Evolutionary conservation across 1,140 invertebrate genomes (phyloP).

Genomic region (Chironomus tepperi): DNA sequence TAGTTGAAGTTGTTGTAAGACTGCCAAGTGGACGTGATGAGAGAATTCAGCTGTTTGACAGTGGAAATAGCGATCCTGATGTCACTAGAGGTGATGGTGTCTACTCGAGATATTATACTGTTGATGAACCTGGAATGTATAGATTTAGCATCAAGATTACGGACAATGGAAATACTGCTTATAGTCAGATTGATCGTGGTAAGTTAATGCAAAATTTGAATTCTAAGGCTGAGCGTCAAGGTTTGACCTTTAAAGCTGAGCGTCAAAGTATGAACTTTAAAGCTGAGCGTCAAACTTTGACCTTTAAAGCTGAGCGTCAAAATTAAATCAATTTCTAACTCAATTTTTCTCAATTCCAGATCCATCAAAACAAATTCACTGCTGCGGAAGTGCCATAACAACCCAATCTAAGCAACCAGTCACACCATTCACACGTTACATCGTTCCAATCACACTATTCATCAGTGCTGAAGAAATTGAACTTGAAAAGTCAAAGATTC

Average conservation of each 20-base stretch:
- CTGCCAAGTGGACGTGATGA: slow-evolving; percentile 35
- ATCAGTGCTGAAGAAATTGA: slow-evolving; percentile 37
- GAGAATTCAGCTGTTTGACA: slow-evolving; percentile 47
- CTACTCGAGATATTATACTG: slow-evolving; percentile 53
- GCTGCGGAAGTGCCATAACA: slow-evolving; percentile 43
- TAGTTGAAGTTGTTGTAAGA: slow-evolving; percentile 43
- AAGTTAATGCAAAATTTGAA: slow-evolving; percentile 29
- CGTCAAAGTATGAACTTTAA: background rate
- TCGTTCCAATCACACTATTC: slow-evolving; percentile 41
- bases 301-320: background rate
- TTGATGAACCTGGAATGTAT: slow-evolving; percentile 42
- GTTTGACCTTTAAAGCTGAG: too few relatives aligned
- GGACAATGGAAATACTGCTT: slow-evolving; percentile 45
- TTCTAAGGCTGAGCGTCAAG: too few relatives aligned
- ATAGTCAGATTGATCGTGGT: slow-evolving; percentile 30
- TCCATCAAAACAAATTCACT: slow-evolving; percentile 33
- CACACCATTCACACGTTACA: slow-evolving; percentile 42
- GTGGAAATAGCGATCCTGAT: slow-evolving; percentile 56
- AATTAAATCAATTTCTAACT: slow-evolving; percentile 5
- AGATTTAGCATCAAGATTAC: slow-evolving; percentile 42
- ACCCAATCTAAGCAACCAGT: slow-evolving; percentile 39
- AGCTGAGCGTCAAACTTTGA: too few relatives aligned
- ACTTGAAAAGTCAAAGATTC: slow-evolving; percentile 28
- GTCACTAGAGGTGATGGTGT: slow-evolving; percentile 55
- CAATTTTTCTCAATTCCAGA: slow-evolving; percentile 30